Conservation (phyloP, 2,888 invertebrate species). For the Timema cristinae region DNA sequence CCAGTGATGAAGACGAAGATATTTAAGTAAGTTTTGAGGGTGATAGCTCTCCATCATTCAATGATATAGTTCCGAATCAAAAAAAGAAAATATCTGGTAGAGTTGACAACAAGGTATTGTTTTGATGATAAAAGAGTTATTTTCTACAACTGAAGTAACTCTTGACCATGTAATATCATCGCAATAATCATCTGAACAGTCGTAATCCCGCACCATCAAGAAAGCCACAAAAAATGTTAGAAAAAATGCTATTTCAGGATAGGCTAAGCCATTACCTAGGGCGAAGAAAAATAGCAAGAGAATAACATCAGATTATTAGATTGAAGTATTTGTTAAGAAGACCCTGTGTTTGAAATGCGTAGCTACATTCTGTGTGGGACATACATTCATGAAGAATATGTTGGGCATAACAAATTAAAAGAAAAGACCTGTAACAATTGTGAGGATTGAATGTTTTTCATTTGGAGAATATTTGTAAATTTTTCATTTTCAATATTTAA, state of each 20-base stretch:
- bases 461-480: background rate
- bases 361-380: background rate
- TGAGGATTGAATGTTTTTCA: background rate
- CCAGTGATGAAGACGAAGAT: background rate
- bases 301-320: too few relatives aligned
- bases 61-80: background rate
- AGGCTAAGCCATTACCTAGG: too few relatives aligned
- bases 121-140: conserved; percentile 1
- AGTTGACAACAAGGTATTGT: conserved; percentile 4
- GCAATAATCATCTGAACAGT: too few relatives aligned
- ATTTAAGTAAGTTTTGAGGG: too few relatives aligned
- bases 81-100: background rate
- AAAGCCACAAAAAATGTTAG: too few relatives aligned
- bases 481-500: background rate
- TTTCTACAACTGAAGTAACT: background rate
- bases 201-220: too few relatives aligned
- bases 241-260: too few relatives aligned
- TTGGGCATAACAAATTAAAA: background rate
- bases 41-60: background rate
- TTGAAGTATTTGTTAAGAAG: too few relatives aligned
- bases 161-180: too few relatives aligned
- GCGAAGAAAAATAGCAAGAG: too few relatives aligned
- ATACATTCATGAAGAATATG: conserved; percentile 4
- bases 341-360: too few relatives aligned
- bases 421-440: background rate